Conservation (phyloP, 2,888 invertebrate species). For the Marronus borbonicus region DNA sequence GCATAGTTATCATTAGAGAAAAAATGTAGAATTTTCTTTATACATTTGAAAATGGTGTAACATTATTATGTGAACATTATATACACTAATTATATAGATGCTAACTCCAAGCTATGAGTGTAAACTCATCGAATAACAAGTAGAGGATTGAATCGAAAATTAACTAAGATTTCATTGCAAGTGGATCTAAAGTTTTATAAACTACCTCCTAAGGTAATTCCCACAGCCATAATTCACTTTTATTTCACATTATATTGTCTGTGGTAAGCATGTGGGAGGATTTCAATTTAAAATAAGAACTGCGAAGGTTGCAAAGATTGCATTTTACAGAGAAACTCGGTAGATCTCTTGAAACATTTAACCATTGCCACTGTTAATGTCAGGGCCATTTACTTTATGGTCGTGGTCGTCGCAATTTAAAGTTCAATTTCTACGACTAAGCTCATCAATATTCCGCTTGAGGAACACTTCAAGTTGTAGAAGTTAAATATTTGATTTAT, state of each 20-base stretch:
- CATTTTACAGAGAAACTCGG: conserved; percentile 33
- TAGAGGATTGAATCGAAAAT: background rate
- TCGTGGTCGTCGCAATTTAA: conserved; percentile 1
- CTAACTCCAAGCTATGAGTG: background rate
- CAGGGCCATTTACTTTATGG: conserved; percentile 42
- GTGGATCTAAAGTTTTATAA: background rate
- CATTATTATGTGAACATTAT: no score
- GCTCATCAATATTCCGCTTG: conserved; percentile 30
- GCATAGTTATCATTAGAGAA: no score
- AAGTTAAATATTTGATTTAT: background rate
- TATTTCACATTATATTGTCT: conserved; percentile 40
- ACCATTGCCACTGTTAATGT: conserved; percentile 35
- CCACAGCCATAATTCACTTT: conserved; percentile 22
- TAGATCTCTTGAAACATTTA: conserved; percentile 34
- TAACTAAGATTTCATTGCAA: background rate
- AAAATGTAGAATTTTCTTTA: no score
- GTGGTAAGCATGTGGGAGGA: conserved; percentile 32
- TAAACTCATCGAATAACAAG: background rate
- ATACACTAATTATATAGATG: no score
- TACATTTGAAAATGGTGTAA: no score
- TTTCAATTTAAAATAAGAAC: conserved; percentile 37
- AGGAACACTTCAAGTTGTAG: background rate
- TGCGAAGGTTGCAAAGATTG: conserved; percentile 23
- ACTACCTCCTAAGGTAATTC: conserved; percentile 9
- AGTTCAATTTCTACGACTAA: background rate